Conservation (phyloP, 2,113 vertebrate species). For the Leucosticte australis region DNA sequence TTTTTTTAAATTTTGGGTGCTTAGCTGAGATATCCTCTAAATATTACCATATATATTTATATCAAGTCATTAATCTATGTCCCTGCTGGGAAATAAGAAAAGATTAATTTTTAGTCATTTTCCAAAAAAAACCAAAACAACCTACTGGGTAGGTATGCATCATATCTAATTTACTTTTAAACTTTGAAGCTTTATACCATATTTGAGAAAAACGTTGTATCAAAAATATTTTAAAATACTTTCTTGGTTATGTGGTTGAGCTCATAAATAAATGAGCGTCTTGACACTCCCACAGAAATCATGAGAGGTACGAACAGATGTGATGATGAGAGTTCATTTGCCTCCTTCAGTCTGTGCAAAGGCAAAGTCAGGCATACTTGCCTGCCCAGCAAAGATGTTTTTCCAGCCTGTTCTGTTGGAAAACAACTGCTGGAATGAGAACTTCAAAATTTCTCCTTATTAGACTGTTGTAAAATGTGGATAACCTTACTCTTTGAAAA, state of each 20-base stretch:
- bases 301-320: background rate
- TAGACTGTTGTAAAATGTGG: background rate
- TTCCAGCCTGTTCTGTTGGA: background rate
- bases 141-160: accelerated
- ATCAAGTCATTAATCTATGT: background rate
- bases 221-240: background rate
- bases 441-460: background rate
- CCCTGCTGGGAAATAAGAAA: background rate
- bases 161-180: background rate
- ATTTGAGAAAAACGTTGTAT: background rate
- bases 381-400: background rate
- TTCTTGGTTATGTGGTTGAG: background rate
- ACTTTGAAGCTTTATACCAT: background rate
- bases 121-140: background rate
- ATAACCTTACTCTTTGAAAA: background rate
- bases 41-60: background rate
- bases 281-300: background rate
- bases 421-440: background rate
- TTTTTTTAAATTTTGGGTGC: background rate
- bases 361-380: background rate
- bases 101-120: background rate
- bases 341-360: background rate
- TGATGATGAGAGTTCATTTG: background rate
- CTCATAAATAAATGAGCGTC: background rate
- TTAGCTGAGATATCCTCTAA: background rate